Evolutionary conservation across 2,797 vertebrate species (phyloP), one percentile per base, ranked within the genome.

Genomic region (Sorex maritimensis): DNA sequence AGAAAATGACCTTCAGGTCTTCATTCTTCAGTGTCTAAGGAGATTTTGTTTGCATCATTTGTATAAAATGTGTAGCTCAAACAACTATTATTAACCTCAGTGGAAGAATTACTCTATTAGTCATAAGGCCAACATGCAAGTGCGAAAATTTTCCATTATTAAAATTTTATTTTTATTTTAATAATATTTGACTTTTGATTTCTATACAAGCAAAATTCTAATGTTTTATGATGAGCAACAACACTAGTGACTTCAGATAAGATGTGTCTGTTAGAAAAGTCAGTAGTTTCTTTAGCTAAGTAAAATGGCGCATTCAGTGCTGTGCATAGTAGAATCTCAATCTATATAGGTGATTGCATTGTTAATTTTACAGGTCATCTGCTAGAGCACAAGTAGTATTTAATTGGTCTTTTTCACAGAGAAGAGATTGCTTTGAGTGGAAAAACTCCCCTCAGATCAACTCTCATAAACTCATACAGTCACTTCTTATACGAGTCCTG

Each of bases 281-380:
- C n/a, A 80, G 15, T 6, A 85, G 13, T 92, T 84, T 13, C 30
- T 87, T 65, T 91, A 92, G 19, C 19, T 44, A 88, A 87, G 84
- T 55, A 95, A 10, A 95, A 52, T 81, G 13, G 1, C 46, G 79
- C 41, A 77, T 82, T 73, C 93, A 81, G 71, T 63, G 68, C 81
- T 87, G 79, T 82, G 52, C 63, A 89, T 82, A 80, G 79, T 79
- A 83, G 44, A 89, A 23, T 19, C 80, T 82, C 58, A 5, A 26
- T 91, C 68, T 90, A 14, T 71, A 34, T 1, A 72, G 83, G 38
- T 81, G 84, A 86, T 77, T 81, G n/a, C 26, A 90, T 78, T 88
- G 81, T 79, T 94, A 92, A 95, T 96, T 94, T 94, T 88, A 78
- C 5, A 91, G 58, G 34, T 95, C 61, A 92, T 44, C 95, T 92